A percentile compares a stretch with the other conserved stretches of the same genome.
Evolutionary conservation across 2,888 invertebrate species (phyloP).

Genomic region (Troides helena): DNA sequence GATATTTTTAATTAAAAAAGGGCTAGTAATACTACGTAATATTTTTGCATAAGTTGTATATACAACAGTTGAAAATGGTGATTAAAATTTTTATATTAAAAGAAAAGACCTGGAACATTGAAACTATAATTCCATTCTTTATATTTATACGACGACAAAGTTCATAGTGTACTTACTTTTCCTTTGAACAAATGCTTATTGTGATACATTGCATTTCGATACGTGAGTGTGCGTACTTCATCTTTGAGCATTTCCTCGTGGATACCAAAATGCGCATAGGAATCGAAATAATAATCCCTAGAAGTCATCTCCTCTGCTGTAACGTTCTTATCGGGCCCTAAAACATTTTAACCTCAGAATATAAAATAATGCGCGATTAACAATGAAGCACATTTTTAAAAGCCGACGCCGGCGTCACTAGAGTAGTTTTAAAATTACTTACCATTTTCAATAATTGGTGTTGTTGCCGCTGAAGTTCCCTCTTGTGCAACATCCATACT

Average conservation of each 20-base stretch:
- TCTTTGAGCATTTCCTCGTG: constrained; percentile 99
- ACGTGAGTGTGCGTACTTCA: constrained; percentile 98
- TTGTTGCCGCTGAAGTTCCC: constrained; percentile 64
- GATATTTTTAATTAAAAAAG: no score
- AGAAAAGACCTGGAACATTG: neutral
- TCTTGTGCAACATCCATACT: constrained; percentile 76
- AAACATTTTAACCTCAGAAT: constrained; percentile 38
- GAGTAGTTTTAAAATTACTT: constrained; percentile 40
- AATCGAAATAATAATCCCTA: constrained; percentile 99
- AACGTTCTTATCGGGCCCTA: constrained; percentile 78
- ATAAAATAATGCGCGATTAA: constrained; percentile 37
- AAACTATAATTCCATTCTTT: neutral
- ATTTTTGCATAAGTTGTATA: no score
- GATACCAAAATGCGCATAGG: constrained; percentile 99
- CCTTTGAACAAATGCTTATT: constrained; percentile 98
- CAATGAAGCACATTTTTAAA: constrained; percentile 66
- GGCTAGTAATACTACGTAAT: no score
- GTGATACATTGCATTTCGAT: constrained; percentile 99
- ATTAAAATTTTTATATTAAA: neutral
- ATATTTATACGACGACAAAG: neutral
- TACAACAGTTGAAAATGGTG: no score
- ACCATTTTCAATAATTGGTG: constrained; percentile 74
- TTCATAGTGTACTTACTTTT: constrained; percentile 75
- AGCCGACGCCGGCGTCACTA: constrained; percentile 45
- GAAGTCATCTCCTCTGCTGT: constrained; percentile 98